Evolutionary conservation across 2,797 vertebrate genomes (phyloP).

Genomic region (Melanitta fusca): DNA sequence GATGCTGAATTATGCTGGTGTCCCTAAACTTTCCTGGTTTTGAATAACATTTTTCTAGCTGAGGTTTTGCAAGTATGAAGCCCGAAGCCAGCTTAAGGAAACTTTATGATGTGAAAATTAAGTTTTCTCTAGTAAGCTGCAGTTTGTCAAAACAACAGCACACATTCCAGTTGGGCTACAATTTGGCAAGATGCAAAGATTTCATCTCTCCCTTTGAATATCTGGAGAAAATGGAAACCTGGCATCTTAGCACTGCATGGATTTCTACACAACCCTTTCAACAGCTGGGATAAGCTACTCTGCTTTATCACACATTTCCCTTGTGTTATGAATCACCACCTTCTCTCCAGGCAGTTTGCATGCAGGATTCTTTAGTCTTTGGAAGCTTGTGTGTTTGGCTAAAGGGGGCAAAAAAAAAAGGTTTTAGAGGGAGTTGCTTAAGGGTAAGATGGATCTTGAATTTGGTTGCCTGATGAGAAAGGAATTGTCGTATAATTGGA

Average conservation of each 20-base stretch:
- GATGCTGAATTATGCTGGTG: conserved; percentile 22
- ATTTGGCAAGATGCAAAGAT: conserved; percentile 64
- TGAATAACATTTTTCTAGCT: conserved; percentile 59
- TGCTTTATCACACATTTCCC: conserved; percentile 61
- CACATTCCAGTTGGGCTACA: conserved; percentile 50
- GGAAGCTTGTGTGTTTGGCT: not conserved
- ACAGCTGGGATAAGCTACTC: conserved; percentile 71
- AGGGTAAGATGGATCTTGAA: conserved; percentile 1
- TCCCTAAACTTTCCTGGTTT: conserved; percentile 43
- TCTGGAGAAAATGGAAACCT: conserved; percentile 62
- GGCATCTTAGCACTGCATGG: conserved; percentile 23
- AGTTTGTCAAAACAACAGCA: conserved; percentile 72
- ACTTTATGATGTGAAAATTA: conserved; percentile 75
- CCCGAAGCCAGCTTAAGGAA: conserved; percentile 61
- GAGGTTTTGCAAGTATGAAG: conserved; percentile 65
- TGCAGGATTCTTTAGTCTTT: conserved; percentile 38
- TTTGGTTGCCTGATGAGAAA: conserved; percentile 31
- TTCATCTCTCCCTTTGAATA: conserved; percentile 63
- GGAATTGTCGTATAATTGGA: conserved; percentile 9
- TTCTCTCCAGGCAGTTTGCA: conserved; percentile 28
- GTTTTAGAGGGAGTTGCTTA: conserved; percentile 24
- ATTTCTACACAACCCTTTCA: conserved; percentile 66
- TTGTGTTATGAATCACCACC: conserved; percentile 62
- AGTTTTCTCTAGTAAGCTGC: conserved; percentile 72
- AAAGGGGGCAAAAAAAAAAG: not conserved